Evolutionary conservation across 1,140 invertebrate species (phyloP).

Genomic region (Rhizoglyphus robini): DNA sequence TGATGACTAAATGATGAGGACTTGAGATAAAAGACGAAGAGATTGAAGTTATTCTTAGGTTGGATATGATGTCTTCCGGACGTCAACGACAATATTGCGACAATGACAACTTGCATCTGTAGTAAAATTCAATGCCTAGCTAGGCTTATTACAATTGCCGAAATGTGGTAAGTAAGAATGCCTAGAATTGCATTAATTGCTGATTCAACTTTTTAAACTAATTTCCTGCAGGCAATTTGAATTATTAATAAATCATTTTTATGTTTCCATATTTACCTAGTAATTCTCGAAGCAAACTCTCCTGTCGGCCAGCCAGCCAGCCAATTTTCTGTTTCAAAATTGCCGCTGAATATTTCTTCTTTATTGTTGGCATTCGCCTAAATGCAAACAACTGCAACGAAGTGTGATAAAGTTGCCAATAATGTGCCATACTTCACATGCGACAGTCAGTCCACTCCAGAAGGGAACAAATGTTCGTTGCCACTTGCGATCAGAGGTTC

Average conservation of each 20-base stretch:
- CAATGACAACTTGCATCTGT: constrained; percentile 39
- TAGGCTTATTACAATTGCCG: constrained; percentile 31
- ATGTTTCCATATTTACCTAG: too few species aligned
- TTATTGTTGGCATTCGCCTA: constrained; percentile 19
- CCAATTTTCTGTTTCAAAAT: constrained; percentile 54
- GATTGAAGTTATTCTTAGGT: too few species aligned
- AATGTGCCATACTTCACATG: not conserved
- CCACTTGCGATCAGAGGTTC: too few species aligned
- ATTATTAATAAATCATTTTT: too few species aligned
- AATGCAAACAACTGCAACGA: constrained; percentile 23
- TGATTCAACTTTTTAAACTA: constrained; percentile 41
- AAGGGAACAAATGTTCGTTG: too few species aligned
- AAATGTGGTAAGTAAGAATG: constrained; percentile 32
- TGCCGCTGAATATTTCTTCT: constrained; percentile 34
- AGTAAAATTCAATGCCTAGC: constrained; percentile 34
- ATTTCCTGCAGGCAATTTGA: too few species aligned
- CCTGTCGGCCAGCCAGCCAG: constrained; percentile 68
- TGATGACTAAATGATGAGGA: too few species aligned
- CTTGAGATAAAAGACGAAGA: too few species aligned
- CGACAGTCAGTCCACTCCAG: not conserved
- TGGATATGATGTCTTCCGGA: too few species aligned
- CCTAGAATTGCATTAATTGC: constrained; percentile 45
- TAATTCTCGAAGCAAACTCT: constrained; percentile 57
- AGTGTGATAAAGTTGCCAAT: not conserved
- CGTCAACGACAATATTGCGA: constrained; percentile 36